Evolutionary conservation across 2,797 vertebrate genomes (phyloP), one percentile per base, ranked within the genome.

Genomic region (Sus cebifrons): DNA sequence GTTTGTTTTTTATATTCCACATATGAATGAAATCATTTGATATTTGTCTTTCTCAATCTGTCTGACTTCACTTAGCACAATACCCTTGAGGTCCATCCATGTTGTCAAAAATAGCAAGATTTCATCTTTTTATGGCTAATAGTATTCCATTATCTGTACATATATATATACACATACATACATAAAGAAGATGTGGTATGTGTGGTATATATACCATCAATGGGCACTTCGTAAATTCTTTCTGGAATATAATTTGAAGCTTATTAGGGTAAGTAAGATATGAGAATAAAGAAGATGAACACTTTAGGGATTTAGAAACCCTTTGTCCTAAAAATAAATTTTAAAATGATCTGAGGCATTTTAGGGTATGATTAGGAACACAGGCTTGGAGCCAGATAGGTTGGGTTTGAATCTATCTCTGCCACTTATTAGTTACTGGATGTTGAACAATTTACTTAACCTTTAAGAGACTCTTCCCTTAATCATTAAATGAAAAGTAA

Each of bases 401-500:
- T 8, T 44, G 16, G 20, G 25, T 92, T 82, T n/a, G 70, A 89
- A 78, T 71, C 36, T 40, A 32, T 81, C 17, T 49, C 11, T 87
- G 12, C 71, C 17, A 29, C 25, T 73, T 89, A 70, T 5, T 54
- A 78, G 8, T 27, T 56, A 90, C 27, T 32, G 71, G n/a, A 77
- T 88, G 12, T 27, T 54, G 36, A 87, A 71, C 10, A 73, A 75
- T 49, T 71, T 58, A 86, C 6, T 73, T 84, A 79, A 79, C 8
- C 5, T 78, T 58, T 89, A 85, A 89, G 20, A 56, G 0, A 3
- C 2, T 62, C 6, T 56, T n/a, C 75, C 84, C 44, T 86, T 23
- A 85, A 52, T 68, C 62, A 68, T 68, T 36, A 89, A 73, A 29
- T 94, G 36, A 91, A 83, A 15, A 77, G 64, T 56, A 81, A 84